phyloP scores from a whole-genome alignment of 2,888 invertebrate genomes.

The Aleiodes leptofemur region DNA sequence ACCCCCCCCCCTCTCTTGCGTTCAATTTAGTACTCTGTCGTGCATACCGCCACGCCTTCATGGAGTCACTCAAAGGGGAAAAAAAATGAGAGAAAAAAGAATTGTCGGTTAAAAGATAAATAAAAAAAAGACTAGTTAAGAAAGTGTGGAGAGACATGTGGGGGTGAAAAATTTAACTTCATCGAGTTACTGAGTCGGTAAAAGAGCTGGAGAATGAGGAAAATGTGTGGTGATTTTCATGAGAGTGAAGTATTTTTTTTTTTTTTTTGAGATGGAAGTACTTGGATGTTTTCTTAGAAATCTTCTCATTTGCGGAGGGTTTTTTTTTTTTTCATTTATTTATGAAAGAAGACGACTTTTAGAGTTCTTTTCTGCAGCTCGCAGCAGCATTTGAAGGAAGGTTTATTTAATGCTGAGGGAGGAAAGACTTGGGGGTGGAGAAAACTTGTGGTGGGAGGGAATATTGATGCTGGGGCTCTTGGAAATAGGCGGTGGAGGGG shows the following conservation, averaged over 20 bases:
- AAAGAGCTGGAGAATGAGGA: background rate
- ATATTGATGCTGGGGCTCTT: too few relatives aligned
- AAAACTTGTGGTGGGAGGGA: too few relatives aligned
- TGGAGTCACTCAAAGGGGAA: conserved; percentile 22
- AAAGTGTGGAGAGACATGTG: background rate
- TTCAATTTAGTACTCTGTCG: conserved; percentile 45
- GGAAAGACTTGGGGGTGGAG: too few relatives aligned
- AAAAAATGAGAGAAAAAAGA: background rate
- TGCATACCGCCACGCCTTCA: conserved; percentile 39
- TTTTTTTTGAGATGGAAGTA: too few relatives aligned
- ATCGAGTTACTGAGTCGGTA: conserved; percentile 6
- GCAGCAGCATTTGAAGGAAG: too few relatives aligned
- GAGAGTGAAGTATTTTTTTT: too few relatives aligned
- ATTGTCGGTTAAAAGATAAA: background rate
- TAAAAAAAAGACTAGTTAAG: background rate
- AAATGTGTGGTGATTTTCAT: background rate
- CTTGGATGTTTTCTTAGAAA: background rate
- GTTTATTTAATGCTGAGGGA: too few relatives aligned
- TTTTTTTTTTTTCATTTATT: too few relatives aligned
- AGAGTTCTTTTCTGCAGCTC: background rate
- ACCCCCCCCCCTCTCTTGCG: conserved; percentile 35
- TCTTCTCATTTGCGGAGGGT: background rate
- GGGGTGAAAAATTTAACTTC: conserved; percentile 11
- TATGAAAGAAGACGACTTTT: background rate
- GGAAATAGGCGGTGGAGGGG: too few relatives aligned